Conservation (phyloP, 2,113 vertebrate genomes). For the Megalops atlanticus region DNA sequence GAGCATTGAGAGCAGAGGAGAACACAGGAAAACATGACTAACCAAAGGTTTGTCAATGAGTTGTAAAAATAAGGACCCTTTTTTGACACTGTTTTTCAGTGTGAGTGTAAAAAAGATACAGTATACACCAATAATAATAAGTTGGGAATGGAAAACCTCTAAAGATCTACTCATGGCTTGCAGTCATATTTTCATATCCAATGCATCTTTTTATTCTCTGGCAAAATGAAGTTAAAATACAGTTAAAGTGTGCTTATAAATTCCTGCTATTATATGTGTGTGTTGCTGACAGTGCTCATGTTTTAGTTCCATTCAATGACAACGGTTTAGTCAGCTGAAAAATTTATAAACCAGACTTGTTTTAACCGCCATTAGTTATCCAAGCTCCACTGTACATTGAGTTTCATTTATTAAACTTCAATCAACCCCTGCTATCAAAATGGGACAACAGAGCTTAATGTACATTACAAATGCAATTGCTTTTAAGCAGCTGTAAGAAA, state of each 20-base stretch:
- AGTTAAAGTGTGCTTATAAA: no score
- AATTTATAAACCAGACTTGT: slow-evolving; percentile 3
- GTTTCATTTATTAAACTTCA: slow-evolving; percentile 22
- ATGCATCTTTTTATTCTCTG: no score
- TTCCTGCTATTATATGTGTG: no score
- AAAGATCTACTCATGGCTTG: no score
- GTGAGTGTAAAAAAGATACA: neutral
- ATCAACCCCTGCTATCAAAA: slow-evolving; percentile 27
- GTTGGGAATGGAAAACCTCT: no score
- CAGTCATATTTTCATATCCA: no score
- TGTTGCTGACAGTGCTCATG: neutral
- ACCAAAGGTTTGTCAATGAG: neutral
- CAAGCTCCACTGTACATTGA: neutral
- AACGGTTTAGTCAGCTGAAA: neutral
- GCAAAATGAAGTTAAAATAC: no score
- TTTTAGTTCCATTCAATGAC: neutral
- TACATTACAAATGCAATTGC: neutral
- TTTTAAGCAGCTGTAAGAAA: slow-evolving; percentile 25
- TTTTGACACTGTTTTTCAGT: neutral
- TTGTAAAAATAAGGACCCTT: no score
- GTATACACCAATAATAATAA: neutral
- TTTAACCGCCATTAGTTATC: slow-evolving; percentile 10
- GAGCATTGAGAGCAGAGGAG: neutral
- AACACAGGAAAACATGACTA: neutral
- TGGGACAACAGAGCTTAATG: neutral